Percentiles rank a stretch among this genome's conserved stretches.
phyloP scores from a whole-genome alignment of 2,888 invertebrate genomes.

The Ectropis crepuscularia region DNA sequence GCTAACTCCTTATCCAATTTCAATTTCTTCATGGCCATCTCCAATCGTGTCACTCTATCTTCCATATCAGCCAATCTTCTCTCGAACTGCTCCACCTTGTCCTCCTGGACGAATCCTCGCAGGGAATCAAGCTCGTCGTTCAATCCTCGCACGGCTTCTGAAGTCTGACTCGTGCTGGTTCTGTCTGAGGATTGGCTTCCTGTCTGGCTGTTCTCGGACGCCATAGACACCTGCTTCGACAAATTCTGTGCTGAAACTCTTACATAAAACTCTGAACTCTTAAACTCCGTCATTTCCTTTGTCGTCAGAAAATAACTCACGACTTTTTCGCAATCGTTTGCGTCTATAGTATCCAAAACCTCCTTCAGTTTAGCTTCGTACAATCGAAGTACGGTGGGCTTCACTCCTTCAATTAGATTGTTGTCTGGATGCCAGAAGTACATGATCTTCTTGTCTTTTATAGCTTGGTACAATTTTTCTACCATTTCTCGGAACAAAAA shows the following conservation, averaged over 20 bases:
- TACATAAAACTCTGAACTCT: slow-evolving; percentile 60
- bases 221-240: slow-evolving; percentile 27
- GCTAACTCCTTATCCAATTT: not conserved
- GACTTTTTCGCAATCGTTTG: slow-evolving; percentile 61
- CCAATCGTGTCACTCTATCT: slow-evolving; percentile 49
- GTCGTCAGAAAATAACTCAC: slow-evolving; percentile 55
- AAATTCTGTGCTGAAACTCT: slow-evolving; percentile 39
- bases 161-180: slow-evolving; percentile 11
- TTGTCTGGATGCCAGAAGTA: slow-evolving; percentile 71
- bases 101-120: slow-evolving; percentile 30
- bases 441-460: slow-evolving; percentile 59
- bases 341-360: slow-evolving; percentile 66
- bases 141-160: slow-evolving; percentile 46
- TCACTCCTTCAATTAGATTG: slow-evolving; percentile 67
- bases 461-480: slow-evolving; percentile 58
- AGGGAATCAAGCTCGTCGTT: slow-evolving; percentile 50
- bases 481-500: slow-evolving; percentile 66
- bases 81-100: slow-evolving; percentile 46
- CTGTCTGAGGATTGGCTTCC: slow-evolving; percentile 10
- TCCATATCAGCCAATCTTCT: slow-evolving; percentile 50
- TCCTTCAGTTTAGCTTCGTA: slow-evolving; percentile 66
- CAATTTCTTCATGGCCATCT: slow-evolving; percentile 31
- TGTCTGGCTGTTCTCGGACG: slow-evolving; percentile 16
- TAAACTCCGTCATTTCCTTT: slow-evolving; percentile 60
- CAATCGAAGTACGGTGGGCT: slow-evolving; percentile 53